These are phyloP conservation scores for Peromyscus nudipes DNA, from an alignment of 2,797 vertebrate species.

Conservation along the genomic window DNA sequence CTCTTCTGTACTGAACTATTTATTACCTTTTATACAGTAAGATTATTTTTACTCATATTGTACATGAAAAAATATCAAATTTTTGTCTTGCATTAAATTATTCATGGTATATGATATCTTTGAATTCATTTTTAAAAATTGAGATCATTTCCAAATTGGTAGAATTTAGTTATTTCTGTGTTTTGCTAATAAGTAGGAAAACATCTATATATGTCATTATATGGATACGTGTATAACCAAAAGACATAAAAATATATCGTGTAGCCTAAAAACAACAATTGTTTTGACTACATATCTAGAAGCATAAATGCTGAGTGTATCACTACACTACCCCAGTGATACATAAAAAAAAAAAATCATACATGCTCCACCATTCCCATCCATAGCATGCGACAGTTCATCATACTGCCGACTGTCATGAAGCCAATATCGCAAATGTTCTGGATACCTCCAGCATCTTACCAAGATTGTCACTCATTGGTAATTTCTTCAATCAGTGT, in stretches of 20 bases:
- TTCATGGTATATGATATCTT: background rate
- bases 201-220: background rate
- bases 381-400: background rate
- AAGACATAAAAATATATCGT: background rate
- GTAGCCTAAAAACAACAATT: background rate
- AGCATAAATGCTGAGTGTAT: background rate
- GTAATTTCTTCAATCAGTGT: too few relatives aligned
- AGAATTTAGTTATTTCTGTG: background rate
- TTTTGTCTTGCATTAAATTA: background rate
- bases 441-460: background rate
- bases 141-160: background rate
- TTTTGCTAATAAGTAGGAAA: background rate
- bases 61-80: background rate
- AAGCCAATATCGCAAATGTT: background rate
- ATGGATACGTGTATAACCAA: background rate
- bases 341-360: background rate
- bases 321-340: background rate
- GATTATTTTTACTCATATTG: too few relatives aligned
- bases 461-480: background rate
- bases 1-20: rapidly evolving
- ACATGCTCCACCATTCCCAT: background rate
- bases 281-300: background rate
- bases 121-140: background rate
- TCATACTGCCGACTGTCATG: background rate
- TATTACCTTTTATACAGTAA: background rate